Conservation (phyloP, 2,888 invertebrate species). For the Scrobipalpa atriplicella region DNA sequence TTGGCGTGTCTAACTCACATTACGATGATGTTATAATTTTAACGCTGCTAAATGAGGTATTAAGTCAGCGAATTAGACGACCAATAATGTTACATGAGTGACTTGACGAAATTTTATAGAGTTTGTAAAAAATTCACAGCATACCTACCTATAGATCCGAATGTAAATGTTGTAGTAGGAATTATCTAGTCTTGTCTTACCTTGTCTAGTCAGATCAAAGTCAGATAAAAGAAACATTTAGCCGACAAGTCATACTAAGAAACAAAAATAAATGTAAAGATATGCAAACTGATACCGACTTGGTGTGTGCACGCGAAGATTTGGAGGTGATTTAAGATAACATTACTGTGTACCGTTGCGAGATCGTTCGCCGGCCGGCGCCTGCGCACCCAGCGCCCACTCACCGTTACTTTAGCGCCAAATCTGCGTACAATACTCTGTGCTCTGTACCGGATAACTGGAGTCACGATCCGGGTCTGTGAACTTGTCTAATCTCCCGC, state of each 20-base stretch:
- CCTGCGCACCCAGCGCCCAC: slow-evolving; percentile 44
- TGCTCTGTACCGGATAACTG: slow-evolving; percentile 72
- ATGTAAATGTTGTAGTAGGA: background rate
- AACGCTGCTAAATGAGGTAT: background rate
- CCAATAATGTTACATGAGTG: slow-evolving; percentile 8
- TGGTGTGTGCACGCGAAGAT: slow-evolving; percentile 49
- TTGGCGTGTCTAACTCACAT: slow-evolving; percentile 31
- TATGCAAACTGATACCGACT: slow-evolving; percentile 29
- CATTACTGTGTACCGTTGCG: slow-evolving; percentile 69
- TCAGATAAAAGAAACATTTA: slow-evolving; percentile 1
- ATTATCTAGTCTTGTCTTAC: background rate
- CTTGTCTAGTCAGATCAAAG: background rate
- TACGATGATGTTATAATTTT: slow-evolving; percentile 16
- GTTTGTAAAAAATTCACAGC: background rate
- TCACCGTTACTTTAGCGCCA: slow-evolving; percentile 75
- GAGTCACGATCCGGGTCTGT: slow-evolving; percentile 73
- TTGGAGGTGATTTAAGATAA: slow-evolving; percentile 68
- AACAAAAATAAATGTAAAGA: slow-evolving; percentile 18
- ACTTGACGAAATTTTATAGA: background rate
- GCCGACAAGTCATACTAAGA: background rate
- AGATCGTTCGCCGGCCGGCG: slow-evolving; percentile 61
- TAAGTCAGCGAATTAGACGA: slow-evolving; percentile 19
- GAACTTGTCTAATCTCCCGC: slow-evolving; percentile 60
- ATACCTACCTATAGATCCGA: background rate
- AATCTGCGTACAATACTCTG: slow-evolving; percentile 77